Base-by-base conservation (phyloP, 2,888 invertebrate species). In the Nymphalis urticae region DNA sequence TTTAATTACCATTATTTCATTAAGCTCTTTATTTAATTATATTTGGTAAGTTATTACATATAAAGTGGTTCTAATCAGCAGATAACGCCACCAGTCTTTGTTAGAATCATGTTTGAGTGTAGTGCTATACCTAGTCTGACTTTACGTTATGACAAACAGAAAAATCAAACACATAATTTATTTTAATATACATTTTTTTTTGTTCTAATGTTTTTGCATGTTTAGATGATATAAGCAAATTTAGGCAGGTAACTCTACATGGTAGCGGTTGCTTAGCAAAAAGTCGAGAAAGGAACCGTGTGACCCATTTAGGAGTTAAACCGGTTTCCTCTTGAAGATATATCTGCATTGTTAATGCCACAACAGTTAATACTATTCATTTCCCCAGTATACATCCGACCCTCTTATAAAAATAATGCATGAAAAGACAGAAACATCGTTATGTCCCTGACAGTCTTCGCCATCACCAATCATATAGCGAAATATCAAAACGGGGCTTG, bases 231-330 rank as follows among this genome's bases (percentile, higher is more conserved):
- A n/a, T 54, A 48, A 48, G 69, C 56, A 58, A 58, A 68, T n/a
- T 60, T 58, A 51, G 48, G 21, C 61, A 59, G 32, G 32, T 60
- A 16, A 19, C 50, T 62, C 51, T 32, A 73, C 66, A 73, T 73
- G 73, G 83, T 82, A 19, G 84, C 84, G 82, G 83, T 83, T 78
- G 80, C 80, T 82, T 71, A 54, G 72, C 85, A 89, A 89, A 87
- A 88, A 88, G 83, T 83, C 83, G 88, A 86, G 85, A 85, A 83
- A 85, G 85, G 83, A 88, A 91, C 91, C 92, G 92, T 92, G 92
- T 91, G 92, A 92, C 92, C 92, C 92, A 92, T 92, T 92, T 91
- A 90, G 85, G 78, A 80, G 83, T 84, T 83, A 84, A 91, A 92
- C 92, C 92, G 92, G 92, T 92, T 92, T 89, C 83, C 84, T 89